A percentile compares a stretch with the other conserved stretches of the same genome.
Evolutionary conservation across 2,113 vertebrate genomes (phyloP).

Genomic region (Coregonus clupeaformis): DNA sequence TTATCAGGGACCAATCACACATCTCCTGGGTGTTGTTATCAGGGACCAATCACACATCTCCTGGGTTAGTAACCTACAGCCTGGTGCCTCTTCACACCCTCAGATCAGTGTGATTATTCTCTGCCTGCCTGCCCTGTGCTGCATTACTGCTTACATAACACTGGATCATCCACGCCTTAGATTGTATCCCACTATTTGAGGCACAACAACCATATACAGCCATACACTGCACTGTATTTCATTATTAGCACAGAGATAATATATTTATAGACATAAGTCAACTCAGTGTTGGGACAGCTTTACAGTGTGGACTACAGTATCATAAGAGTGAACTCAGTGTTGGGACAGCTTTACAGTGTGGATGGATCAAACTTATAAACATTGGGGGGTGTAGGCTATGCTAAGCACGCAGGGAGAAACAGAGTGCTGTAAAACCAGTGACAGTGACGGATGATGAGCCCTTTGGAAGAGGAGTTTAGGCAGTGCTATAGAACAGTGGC

Average conservation of each 20-base stretch:
- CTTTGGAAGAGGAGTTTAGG: constrained; percentile 18
- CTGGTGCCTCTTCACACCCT: too few species aligned
- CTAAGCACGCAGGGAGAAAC: constrained; percentile 11
- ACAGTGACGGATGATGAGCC: constrained; percentile 27
- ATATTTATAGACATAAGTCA: background rate
- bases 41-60: background rate
- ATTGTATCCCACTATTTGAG: background rate
- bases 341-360: constrained; percentile 29
- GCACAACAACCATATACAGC: background rate
- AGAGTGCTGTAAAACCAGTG: constrained; percentile 23
- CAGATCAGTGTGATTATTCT: background rate
- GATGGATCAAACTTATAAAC: constrained; percentile 30
- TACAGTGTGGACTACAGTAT: constrained; percentile 7
- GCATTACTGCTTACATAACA: background rate
- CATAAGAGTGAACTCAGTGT: background rate
- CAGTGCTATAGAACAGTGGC: constrained; percentile 8
- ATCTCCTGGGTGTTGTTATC: too few species aligned
- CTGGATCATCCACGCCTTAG: background rate
- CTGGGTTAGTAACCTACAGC: too few species aligned
- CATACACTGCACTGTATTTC: background rate
- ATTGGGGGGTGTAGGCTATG: constrained; percentile 16
- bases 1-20: background rate
- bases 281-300: constrained; percentile 23
- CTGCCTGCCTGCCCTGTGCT: background rate
- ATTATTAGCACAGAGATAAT: background rate